Percentiles rank a stretch among this genome's conserved stretches.
Evolutionary conservation across 2,797 vertebrate species (phyloP).

Genomic region (Aphelocoma californica): DNA sequence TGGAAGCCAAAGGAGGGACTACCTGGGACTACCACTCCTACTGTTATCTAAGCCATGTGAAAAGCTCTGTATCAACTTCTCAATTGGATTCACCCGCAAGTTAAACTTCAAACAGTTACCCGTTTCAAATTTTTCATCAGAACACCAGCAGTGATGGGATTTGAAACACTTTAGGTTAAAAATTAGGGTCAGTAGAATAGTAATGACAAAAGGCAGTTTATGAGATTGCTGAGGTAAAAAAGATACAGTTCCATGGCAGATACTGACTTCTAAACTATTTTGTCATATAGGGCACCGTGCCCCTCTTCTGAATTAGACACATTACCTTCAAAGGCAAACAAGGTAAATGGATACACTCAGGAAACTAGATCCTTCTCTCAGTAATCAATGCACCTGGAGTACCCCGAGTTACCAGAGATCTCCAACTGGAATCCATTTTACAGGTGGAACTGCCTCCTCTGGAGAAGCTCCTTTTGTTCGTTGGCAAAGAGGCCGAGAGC

Average conservation of each 20-base stretch:
- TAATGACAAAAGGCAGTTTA: neutral
- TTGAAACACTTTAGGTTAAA: neutral
- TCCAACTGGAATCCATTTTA: neutral
- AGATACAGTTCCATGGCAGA: neutral
- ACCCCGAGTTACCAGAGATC: neutral
- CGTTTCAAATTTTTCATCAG: neutral
- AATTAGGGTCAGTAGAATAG: neutral
- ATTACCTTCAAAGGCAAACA: neutral
- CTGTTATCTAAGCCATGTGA: neutral
- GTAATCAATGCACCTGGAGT: neutral
- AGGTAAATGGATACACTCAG: neutral
- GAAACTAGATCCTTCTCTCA: neutral
- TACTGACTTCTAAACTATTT: neutral
- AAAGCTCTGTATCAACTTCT: neutral
- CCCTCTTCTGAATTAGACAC: neutral
- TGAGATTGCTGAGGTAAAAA: neutral
- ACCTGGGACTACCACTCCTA: neutral
- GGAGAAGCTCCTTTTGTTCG: neutral
- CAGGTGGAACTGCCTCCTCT: neutral
- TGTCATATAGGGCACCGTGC: neutral
- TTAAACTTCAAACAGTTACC: neutral
- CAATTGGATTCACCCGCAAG: rapidly evolving
- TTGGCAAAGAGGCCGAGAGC: neutral
- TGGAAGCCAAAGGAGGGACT: neutral
- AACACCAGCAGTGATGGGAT: neutral